Conservation (phyloP, 2,113 vertebrate genomes). For the Daubentonia madagascariensis region DNA sequence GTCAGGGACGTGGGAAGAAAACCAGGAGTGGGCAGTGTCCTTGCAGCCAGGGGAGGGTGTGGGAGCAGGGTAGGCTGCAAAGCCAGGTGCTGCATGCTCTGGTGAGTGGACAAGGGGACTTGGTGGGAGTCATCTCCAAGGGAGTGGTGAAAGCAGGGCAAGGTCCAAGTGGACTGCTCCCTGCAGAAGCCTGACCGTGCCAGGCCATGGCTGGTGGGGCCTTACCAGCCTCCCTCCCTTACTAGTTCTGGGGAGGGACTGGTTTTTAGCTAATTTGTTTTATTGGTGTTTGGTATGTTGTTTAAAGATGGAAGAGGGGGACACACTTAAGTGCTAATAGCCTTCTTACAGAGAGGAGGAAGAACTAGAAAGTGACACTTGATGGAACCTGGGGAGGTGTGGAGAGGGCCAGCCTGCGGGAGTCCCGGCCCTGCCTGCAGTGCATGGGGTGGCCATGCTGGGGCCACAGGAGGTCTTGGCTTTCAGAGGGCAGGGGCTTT, state of each 20-base stretch:
- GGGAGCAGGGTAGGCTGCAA: background rate
- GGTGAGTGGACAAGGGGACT: background rate
- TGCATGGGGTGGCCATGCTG: background rate
- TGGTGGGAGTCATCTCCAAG: background rate
- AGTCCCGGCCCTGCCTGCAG: background rate
- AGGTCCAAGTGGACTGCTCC: background rate
- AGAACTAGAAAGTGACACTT: background rate
- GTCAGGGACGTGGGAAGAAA: background rate
- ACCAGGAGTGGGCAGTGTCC: background rate
- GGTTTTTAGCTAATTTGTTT: background rate
- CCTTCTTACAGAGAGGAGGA: background rate
- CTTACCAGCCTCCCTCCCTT: too few species aligned
- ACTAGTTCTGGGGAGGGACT: background rate
- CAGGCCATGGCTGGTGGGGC: background rate
- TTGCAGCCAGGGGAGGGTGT: background rate
- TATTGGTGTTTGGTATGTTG: background rate
- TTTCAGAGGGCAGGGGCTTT: background rate
- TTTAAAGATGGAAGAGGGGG: background rate
- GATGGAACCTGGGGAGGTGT: background rate
- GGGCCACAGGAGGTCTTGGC: background rate
- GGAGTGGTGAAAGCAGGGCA: background rate
- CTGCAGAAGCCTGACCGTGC: background rate
- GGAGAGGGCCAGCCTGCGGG: too few species aligned
- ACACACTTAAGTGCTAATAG: background rate
- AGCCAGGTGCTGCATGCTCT: background rate